Evolutionary conservation across 2,113 vertebrate species (phyloP).

Genomic region (Zapus hudsonius): DNA sequence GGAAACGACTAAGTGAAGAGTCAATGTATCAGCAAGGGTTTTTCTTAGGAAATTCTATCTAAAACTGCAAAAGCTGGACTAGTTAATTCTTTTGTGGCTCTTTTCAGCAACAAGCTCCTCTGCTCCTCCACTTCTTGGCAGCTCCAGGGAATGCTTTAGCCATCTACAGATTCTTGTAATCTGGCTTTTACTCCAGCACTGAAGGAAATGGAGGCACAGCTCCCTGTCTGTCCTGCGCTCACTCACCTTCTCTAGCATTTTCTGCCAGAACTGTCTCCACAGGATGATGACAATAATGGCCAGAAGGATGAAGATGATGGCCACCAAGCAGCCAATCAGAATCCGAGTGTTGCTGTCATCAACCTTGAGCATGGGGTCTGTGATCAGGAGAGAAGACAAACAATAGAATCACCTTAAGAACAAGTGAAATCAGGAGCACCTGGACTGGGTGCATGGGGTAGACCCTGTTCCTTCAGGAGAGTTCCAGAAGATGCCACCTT

Average conservation of each 20-base stretch:
- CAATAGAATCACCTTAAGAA: neutral
- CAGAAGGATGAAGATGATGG: conserved; percentile 95
- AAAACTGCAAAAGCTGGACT: neutral
- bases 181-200: neutral
- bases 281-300: conserved; percentile 97
- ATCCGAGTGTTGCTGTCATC: conserved; percentile 97
- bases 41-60: neutral
- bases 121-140: neutral
- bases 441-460: neutral
- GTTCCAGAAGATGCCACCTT: neutral
- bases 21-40: neutral
- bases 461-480: neutral
- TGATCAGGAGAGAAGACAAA: neutral
- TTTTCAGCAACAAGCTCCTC: neutral
- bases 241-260: conserved; percentile 97
- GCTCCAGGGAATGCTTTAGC: neutral
- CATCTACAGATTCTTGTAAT: neutral
- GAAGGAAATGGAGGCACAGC: neutral
- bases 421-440: neutral
- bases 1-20: neutral
- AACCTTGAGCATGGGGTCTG: conserved; percentile 94
- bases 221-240: accelerated
- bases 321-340: conserved; percentile 96
- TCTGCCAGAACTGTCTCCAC: conserved; percentile 99
- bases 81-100: neutral